Evolutionary conservation across 2,113 vertebrate genomes (phyloP).

Genomic region (Dermatemys mawii): DNA sequence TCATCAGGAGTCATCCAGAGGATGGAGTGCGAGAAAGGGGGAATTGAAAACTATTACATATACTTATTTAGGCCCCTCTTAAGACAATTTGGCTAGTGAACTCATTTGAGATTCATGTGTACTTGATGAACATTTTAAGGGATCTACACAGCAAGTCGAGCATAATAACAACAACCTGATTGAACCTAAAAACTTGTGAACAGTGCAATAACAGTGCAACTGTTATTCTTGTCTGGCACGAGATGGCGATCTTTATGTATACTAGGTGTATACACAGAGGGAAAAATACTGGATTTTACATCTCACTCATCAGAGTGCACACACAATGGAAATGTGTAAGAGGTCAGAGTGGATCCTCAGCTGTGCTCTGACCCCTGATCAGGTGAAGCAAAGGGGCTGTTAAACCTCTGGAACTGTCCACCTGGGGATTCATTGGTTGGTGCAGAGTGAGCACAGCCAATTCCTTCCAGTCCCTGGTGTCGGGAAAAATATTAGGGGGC

Average conservation of each 20-base stretch:
- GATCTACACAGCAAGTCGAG: accelerated
- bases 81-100: accelerated
- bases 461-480: not conserved
- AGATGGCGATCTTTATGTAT: not conserved
- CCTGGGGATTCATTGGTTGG: no score
- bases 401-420: not conserved
- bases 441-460: not conserved
- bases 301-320: not conserved
- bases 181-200: accelerated
- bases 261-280: not conserved
- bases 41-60: not conserved
- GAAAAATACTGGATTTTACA: not conserved
- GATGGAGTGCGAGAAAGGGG: slow-evolving; percentile 20
- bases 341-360: no score
- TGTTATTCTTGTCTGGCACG: not conserved
- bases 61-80: slow-evolving; percentile 24
- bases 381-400: not conserved
- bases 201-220: accelerated
- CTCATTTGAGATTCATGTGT: not conserved
- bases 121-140: accelerated
- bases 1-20: slow-evolving; percentile 61
- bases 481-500: not conserved
- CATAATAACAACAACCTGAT: accelerated
- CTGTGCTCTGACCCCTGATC: not conserved
- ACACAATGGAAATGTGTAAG: not conserved